Conservation (phyloP, 2,113 vertebrate genomes). For the Chunga burmeisteri region DNA sequence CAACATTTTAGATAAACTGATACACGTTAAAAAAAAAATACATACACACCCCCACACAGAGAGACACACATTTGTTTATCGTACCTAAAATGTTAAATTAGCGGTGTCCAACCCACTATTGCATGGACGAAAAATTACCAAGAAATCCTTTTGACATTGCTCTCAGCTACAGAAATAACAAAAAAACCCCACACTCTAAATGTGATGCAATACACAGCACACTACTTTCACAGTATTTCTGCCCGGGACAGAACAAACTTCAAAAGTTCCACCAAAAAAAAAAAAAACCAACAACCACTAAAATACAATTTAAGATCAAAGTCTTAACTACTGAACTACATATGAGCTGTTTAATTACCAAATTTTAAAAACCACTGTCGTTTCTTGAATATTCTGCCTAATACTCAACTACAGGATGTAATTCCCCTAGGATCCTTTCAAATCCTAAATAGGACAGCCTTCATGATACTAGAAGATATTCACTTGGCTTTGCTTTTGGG, state of each 20-base stretch:
- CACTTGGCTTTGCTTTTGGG: background rate
- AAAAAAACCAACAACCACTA: background rate
- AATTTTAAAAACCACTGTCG: background rate
- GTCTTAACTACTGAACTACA: background rate
- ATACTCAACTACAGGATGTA: background rate
- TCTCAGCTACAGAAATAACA: background rate
- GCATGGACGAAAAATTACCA: background rate
- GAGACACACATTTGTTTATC: background rate
- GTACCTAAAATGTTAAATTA: background rate
- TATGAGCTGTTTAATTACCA: background rate
- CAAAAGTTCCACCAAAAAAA: background rate
- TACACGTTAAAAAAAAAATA: background rate
- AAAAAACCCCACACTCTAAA: background rate
- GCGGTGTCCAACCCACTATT: background rate
- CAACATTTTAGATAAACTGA: background rate
- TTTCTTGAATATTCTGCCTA: background rate
- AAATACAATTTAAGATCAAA: background rate
- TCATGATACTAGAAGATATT: background rate
- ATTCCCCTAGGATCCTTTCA: background rate
- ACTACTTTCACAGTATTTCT: background rate
- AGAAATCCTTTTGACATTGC: background rate
- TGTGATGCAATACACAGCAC: background rate
- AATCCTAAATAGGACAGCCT: background rate
- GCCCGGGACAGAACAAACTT: background rate
- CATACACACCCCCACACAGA: fast-evolving